Base-by-base conservation (phyloP, 2,888 invertebrate species). In the Unio pictorum region DNA sequence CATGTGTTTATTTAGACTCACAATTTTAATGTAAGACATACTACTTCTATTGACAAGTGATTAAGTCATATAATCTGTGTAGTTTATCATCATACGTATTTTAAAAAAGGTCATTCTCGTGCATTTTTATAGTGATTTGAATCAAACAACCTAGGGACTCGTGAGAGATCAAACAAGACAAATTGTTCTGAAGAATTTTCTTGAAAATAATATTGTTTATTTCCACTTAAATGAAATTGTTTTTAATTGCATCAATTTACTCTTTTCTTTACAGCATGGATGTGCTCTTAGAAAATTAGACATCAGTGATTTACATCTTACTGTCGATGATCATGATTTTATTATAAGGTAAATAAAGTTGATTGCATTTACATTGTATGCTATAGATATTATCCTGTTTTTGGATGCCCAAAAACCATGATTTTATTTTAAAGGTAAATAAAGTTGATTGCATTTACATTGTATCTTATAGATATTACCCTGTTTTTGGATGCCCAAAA, bases 381-480 rank as follows among this genome's bases (percentile, higher is more conserved):
- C 4, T 6, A 8, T 28, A 4, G n/a, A 28, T 23, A 30, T 17
- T 61, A 62, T 59, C 8, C 18, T 18, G 11, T 23, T 23, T 23
- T 59, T 2, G 23, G 59, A 11, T 59, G 11, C 26, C 23, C 23
- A 23, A 23, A 23, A 23, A 23, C 23, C 67, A 67, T 6, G 75
- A 78, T 57, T 77, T 80, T 54, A 59, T 86, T 8, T 71, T 74
- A 30, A 81, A 23, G 83, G 86, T 84, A 73, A 67, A 67, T 18
- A 15, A 18, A 26, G 23, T 59, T 60, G 11, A 18, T 28, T 55
- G 17, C 26, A 23, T 20, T 11, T 18, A 30, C n/a, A 55, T 23
- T 18, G 45, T 23, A 17, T 30, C 4, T 5, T 6, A 8, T 28
- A 4, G n/a, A 28, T 23, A 30, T 17, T 61, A 62, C 63, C 8